Base-by-base conservation (phyloP, 2,888 invertebrate species). In the Habrosyne pyritoides region DNA sequence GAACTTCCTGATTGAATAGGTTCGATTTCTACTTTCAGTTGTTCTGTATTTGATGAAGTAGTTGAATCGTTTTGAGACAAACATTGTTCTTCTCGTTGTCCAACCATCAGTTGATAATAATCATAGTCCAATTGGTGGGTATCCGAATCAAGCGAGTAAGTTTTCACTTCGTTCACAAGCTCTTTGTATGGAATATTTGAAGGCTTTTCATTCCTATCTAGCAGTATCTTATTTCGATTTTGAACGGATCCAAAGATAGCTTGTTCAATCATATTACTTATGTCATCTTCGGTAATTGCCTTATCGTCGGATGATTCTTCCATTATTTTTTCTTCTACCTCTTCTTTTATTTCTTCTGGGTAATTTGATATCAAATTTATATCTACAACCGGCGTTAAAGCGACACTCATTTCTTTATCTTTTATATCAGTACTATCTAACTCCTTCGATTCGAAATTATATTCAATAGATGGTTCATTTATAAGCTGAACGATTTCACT, bases 201-300 rank as follows among this genome's bases (percentile, higher is more conserved):
- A 54, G 50, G 42, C 58, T 66, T 72, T 21, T 71, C 61, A 62
- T 61, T 77, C 30, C 69, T 75, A 14, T 69, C 65, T 36, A 54
- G 48, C 30, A 55, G 21, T 47, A 56, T 55, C 69, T 71, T 82
- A 57, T 83, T 93, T 47, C 94, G 85, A 67, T 93, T 88, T 86
- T 94, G 94, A 10, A 95, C 94, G 10, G 94, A 95, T 47, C 94
- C 94, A 75, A 95, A 95, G 63, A 95, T 94, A 2, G 90, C 94
- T 82, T 93, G 91, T 80, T 94, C 94, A 12, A 90, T 56, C 52
- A 83, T 65, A 22, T 79, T 73, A 10, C 78, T 72, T 22, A 79
- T 69, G 51, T 77, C 71, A 52, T 67, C 70, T 70, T 80, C 75
- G n/a, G 64, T 65, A 8, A 68, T 53, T 14, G 53, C 53, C 51